Evolutionary conservation across 2,113 vertebrate genomes (phyloP), one percentile per base, ranked within the genome.

Genomic region (Stomatorhinus ivindoensis): DNA sequence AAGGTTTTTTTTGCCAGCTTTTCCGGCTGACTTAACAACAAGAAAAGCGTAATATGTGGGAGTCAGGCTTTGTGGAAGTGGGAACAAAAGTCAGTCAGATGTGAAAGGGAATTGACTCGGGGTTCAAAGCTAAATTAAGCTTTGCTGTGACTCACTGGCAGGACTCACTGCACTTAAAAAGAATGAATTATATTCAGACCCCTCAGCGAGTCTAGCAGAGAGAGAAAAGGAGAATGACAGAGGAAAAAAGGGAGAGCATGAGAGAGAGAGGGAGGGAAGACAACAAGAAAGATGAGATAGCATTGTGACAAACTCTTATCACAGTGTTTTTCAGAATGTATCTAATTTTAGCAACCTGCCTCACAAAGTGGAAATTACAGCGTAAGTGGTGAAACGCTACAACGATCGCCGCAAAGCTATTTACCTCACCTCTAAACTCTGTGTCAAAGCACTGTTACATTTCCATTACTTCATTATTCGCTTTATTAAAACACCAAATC

Each of bases 301-400:
- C 90, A 90, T 58, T 10, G 83, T 80, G 31, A 80, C 73, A 76
- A 76, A 39, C 69, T 76, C 69, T 76, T 76, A 76, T 76, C 69
- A 76, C 73, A 42, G 73, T 19, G n/a, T 19, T 80, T 42, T 42
- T 80, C 73, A 42, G 15, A 80, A 42, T 80, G 73, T 19, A 39
- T 80, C 73, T 80, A 80, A 80, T 80, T 80, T 80, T 80, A 80
- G 73, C 31, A 39, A 80, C 73, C 31, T 80, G 73, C 35, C 73
- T 80, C 73, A 80, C 73, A 15, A 80, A 35, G 73, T 80, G 73
- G 35, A 80, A 80, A 80, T 42, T 80, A 80, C 73, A 80, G 15
- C 1, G 4, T 42, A 80, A 80, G 35, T 19, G 15, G 17, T 13
- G 73, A 80, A 80, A 80, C 35, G 35, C 15, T 80, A 19, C 31